Conservation (phyloP, 1,140 invertebrate species). For the Dinoponera quadriceps region DNA sequence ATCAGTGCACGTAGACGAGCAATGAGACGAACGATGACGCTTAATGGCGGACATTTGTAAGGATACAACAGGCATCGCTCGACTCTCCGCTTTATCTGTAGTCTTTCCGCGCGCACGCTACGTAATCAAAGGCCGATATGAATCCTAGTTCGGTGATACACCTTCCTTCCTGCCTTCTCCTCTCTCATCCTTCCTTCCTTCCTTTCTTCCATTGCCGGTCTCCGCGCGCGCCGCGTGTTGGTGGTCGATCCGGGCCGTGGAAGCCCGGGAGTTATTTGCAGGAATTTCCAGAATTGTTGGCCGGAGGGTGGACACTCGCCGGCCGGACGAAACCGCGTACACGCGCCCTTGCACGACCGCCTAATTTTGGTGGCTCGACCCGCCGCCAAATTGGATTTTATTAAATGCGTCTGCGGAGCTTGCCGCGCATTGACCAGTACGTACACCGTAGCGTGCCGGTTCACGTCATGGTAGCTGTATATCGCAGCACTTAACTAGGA, state of each 20-base stretch:
- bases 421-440: neutral
- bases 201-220: slow-evolving; percentile 8
- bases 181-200: neutral
- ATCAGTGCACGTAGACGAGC: too few relatives aligned
- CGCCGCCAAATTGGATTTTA: slow-evolving; percentile 73
- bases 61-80: too few relatives aligned
- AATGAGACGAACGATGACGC: too few relatives aligned
- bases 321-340: slow-evolving; percentile 57
- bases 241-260: slow-evolving; percentile 44
- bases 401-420: slow-evolving; percentile 69
- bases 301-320: slow-evolving; percentile 52
- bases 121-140: slow-evolving; percentile 26
- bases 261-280: slow-evolving; percentile 67
- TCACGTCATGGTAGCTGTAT: slow-evolving; percentile 3
- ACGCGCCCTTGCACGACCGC: slow-evolving; percentile 47
- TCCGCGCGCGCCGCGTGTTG: slow-evolving; percentile 13
- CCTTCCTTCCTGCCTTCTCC: neutral
- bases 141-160: slow-evolving; percentile 2
- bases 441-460: neutral
- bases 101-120: neutral
- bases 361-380: slow-evolving; percentile 67
- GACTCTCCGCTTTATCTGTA: neutral
- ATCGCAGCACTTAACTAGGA: neutral
- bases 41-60: too few relatives aligned
- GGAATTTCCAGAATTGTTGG: slow-evolving; percentile 70